These are phyloP conservation scores for Stratiomys singularior DNA, from an alignment of 2,888 invertebrate species.

Conservation along the genomic window DNA sequence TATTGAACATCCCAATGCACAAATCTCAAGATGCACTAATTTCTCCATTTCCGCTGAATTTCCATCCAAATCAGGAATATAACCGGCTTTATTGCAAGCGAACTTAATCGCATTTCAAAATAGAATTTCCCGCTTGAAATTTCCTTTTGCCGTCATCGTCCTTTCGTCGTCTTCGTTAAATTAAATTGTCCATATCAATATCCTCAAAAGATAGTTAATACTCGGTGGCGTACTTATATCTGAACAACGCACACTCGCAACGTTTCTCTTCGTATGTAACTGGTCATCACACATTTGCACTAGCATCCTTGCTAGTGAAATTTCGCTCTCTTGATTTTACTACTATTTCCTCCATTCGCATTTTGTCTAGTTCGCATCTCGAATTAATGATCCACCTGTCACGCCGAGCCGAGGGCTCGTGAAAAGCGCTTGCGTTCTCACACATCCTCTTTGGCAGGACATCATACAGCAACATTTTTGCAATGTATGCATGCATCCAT, in stretches of 20 bases:
- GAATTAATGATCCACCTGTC: conserved; percentile 46
- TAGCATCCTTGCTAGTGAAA: conserved; percentile 20
- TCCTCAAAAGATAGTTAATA: background rate
- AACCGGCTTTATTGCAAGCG: background rate
- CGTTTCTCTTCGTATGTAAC: background rate
- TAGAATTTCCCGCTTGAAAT: too few species aligned
- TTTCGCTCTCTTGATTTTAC: conserved; percentile 3
- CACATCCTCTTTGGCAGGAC: too few species aligned
- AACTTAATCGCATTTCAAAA: conserved; percentile 26
- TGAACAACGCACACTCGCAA: conserved; percentile 1
- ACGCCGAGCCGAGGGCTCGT: conserved; percentile 9
- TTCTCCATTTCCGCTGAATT: background rate
- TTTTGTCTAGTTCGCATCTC: conserved; percentile 13
- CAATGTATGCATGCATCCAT: background rate
- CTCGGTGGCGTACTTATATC: background rate
- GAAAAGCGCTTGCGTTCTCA: conserved; percentile 35
- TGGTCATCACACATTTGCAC: background rate
- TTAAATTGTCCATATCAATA: conserved; percentile 22
- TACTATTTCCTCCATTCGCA: conserved; percentile 36
- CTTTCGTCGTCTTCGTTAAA: too few species aligned
- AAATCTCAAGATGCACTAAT: too few species aligned
- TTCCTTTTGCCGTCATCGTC: too few species aligned
- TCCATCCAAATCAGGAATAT: conserved; percentile 1
- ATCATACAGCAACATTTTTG: background rate
- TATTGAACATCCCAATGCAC: too few species aligned